phyloP scores from a whole-genome alignment of 2,797 vertebrate genomes.

The Oreochromis mossambicus region DNA sequence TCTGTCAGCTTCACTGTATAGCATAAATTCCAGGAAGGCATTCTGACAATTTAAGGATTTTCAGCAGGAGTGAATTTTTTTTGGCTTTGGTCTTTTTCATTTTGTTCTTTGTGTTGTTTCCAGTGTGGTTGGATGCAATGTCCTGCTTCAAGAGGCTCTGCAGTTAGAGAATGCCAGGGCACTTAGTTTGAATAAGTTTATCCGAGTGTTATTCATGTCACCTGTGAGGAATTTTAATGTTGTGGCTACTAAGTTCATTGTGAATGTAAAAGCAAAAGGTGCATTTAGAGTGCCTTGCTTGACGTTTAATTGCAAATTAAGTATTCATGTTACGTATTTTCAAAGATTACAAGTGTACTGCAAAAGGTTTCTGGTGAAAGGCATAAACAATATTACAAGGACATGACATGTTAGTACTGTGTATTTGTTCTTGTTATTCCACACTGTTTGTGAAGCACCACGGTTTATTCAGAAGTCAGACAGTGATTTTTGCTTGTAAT shows the following conservation, averaged over 20 bases:
- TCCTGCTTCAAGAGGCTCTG: background rate
- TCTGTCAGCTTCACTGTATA: background rate
- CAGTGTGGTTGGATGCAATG: background rate
- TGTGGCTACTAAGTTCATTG: background rate
- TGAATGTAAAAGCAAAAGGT: background rate
- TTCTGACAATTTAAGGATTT: background rate
- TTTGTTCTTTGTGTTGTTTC: background rate
- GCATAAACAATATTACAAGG: background rate
- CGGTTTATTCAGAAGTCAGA: background rate
- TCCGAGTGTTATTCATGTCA: background rate
- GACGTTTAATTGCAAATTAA: background rate
- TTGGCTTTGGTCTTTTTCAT: background rate
- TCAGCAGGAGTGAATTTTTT: background rate
- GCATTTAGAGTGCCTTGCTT: background rate
- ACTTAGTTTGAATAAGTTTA: background rate
- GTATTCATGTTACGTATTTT: background rate
- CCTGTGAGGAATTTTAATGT: background rate
- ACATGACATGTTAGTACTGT: background rate
- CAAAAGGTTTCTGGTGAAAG: background rate
- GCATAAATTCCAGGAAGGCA: background rate
- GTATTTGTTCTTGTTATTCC: background rate
- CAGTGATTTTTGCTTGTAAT: constrained; percentile 10
- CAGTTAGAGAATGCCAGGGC: background rate
- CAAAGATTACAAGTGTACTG: background rate
- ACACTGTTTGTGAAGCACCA: background rate